Percentiles rank a stretch among this genome's conserved stretches.
phyloP scores from a whole-genome alignment of 2,888 invertebrate species.

The Lepidocyrtoides sp. region DNA sequence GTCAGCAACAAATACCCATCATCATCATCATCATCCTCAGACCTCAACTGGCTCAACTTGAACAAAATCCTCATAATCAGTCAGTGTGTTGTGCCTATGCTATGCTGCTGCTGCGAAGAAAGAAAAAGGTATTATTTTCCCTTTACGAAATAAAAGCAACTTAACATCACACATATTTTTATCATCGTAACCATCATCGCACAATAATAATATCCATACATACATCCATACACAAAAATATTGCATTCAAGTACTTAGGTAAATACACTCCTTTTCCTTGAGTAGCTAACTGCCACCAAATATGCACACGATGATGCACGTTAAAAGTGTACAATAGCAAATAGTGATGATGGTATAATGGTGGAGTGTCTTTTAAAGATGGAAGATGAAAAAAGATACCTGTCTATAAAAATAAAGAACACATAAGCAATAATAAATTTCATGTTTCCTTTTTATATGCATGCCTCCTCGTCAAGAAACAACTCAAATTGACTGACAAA shows the following conservation, averaged over 20 bases:
- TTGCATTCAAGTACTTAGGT: background rate
- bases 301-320: background rate
- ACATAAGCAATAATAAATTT: no score
- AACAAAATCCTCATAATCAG: no score
- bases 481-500: background rate
- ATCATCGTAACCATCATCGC: background rate
- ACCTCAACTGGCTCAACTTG: no score
- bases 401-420: background rate
- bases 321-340: background rate
- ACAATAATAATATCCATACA: background rate
- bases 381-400: slow-evolving; percentile 4
- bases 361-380: background rate
- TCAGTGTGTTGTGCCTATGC: background rate
- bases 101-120: background rate
- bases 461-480: no score
- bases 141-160: no score
- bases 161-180: background rate
- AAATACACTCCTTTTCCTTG: background rate
- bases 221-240: background rate
- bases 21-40: background rate
- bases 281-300: background rate
- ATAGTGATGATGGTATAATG: background rate
- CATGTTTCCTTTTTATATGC: no score
- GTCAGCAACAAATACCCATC: slow-evolving; percentile 41
- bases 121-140: background rate